Percentiles rank a stretch among this genome's conserved stretches.
phyloP scores from a whole-genome alignment of 1,140 invertebrate genomes.

The Lordiphosa collinella region DNA sequence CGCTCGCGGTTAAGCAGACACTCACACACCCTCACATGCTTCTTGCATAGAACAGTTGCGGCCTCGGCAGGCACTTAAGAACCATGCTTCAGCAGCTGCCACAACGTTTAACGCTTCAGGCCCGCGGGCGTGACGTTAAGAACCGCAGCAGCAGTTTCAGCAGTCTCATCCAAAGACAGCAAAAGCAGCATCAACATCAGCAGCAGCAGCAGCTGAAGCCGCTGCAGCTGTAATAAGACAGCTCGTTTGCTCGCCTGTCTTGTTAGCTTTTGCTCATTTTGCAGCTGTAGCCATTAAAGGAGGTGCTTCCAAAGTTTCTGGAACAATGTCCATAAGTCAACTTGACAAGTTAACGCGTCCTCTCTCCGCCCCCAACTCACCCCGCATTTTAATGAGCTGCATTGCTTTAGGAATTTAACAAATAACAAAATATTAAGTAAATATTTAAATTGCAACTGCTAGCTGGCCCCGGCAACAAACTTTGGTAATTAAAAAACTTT shows the following conservation, averaged over 20 bases:
- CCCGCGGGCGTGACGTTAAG: slow-evolving; percentile 21
- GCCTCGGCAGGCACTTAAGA: slow-evolving; percentile 44
- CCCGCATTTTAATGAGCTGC: slow-evolving; percentile 33
- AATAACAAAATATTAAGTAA: slow-evolving; percentile 46
- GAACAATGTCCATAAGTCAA: slow-evolving; percentile 45
- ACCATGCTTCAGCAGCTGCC: slow-evolving; percentile 30
- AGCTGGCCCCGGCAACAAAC: slow-evolving; percentile 28
- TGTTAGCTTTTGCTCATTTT: slow-evolving; percentile 73
- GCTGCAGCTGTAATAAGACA: slow-evolving; percentile 67
- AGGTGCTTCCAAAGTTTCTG: slow-evolving; percentile 30
- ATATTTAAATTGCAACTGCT: slow-evolving; percentile 60
- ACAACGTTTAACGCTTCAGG: slow-evolving; percentile 34
- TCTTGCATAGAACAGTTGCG: slow-evolving; percentile 11
- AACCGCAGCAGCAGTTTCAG: slow-evolving; percentile 28
- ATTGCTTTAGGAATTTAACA: slow-evolving; percentile 26
- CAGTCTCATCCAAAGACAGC: not conserved
- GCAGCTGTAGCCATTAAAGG: slow-evolving; percentile 26
- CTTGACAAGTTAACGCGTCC: slow-evolving; percentile 57
- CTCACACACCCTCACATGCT: slow-evolving; percentile 3
- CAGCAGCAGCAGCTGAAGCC: slow-evolving; percentile 32
- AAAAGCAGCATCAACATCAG: slow-evolving; percentile 6
- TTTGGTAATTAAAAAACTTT: slow-evolving; percentile 66
- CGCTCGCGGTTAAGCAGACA: slow-evolving; percentile 39
- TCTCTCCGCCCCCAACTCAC: slow-evolving; percentile 10
- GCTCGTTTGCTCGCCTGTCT: slow-evolving; percentile 52